Evolutionary conservation across 2,113 vertebrate genomes (phyloP).

Genomic region (Myotis yumanensis): DNA sequence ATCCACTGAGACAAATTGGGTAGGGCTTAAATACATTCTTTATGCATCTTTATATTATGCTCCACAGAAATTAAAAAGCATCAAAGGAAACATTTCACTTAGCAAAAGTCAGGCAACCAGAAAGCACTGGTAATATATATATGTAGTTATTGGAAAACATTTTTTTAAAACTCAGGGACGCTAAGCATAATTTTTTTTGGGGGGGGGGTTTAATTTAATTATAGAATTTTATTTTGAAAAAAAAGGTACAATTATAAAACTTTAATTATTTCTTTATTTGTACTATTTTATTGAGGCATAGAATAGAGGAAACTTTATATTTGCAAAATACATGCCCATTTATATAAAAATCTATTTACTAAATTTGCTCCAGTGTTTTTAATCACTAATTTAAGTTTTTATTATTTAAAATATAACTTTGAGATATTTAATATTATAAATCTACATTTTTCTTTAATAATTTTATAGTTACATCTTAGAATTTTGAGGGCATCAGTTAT

Average conservation of each 20-base stretch:
- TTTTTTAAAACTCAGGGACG: neutral
- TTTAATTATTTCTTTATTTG: neutral
- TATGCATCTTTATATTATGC: neutral
- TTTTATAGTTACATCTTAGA: neutral
- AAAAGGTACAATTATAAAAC: conserved; percentile 6
- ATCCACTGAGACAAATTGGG: too few species aligned
- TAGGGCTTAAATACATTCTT: neutral
- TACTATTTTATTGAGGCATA: neutral
- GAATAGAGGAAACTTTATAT: neutral
- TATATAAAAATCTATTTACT: neutral
- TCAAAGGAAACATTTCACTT: neutral
- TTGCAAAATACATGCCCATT: neutral
- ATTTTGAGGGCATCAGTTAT: neutral
- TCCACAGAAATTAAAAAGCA: neutral
- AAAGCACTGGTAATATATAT: conserved; percentile 45
- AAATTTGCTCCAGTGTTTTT: neutral
- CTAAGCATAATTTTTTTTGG: conserved; percentile 8
- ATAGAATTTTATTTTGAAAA: conserved; percentile 67
- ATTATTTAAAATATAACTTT: conserved; percentile 26
- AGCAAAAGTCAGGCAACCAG: neutral
- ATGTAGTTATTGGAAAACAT: neutral
- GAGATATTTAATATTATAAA: neutral
- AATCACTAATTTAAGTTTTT: neutral
- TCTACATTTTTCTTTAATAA: neutral
- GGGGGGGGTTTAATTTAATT: conserved; percentile 57